Base-by-base conservation (phyloP, 35 echinoderm and acorn worm genomes). In the Lytechinus variegatus region DNA sequence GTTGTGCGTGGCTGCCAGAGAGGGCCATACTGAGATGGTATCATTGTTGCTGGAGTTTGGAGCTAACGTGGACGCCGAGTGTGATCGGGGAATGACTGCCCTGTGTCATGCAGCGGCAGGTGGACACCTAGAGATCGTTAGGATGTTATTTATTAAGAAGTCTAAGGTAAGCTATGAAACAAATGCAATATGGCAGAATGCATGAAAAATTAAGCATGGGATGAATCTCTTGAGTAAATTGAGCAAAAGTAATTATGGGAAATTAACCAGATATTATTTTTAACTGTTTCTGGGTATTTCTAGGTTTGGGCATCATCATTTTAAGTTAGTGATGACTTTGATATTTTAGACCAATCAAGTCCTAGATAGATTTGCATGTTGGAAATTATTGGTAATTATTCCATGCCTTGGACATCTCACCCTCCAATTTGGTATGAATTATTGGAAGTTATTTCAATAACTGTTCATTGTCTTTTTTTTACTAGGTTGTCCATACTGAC, bases 61-160 rank as follows among this genome's bases (percentile, higher is more conserved):
- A 93, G 98, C 98, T 8, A 96, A 96, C 33, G 98, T 99, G 13
- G 95, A 97, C 89, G 95, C 89, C 33, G 95, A 95, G 61, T 97
- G 96, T 93, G 98, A 99, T 53, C 90, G 97, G 58, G 98, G 98
- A 33, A 97, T 99, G 95, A 96, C 97, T 91, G 97, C 98, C 27
- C 91, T 99, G 72, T 97, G 98, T 87, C 96, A 99, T 91, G 98
- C 98, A 61, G 97, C 98, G 44, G 96, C 96, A 79, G 95, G 95
- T 60, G 98, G 98, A 27, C 97, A 99, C 94, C 89, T 99, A 54
- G 98, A 99, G 91, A 97, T 99, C 14, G 79, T 99, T 16, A 87
- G 98, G 88, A 99, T 99, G 98, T 88, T 99, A 27, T 94, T 99
- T 55, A 99, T 99, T 86, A 99, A 99, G 89, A 99, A 97, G 88